phyloP scores from a whole-genome alignment of 2,797 vertebrate species.

The Octomys mimax region DNA sequence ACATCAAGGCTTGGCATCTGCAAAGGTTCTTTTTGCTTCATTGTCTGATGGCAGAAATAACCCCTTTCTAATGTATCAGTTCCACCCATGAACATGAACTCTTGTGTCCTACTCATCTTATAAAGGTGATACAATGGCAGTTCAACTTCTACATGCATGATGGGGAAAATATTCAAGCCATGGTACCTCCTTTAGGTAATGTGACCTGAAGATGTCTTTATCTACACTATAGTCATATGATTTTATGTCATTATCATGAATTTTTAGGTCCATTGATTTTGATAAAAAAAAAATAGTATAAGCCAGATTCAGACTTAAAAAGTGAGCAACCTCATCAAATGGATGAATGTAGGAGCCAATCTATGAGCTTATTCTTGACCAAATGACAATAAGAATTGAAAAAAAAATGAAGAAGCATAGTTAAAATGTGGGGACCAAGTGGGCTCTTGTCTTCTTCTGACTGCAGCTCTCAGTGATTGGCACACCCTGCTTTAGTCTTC shows the following conservation, averaged over 20 bases:
- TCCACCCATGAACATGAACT: background rate
- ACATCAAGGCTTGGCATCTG: background rate
- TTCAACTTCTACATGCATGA: background rate
- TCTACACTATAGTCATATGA: background rate
- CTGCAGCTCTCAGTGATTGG: rapidly evolving
- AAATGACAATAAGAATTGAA: background rate
- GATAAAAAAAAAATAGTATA: background rate
- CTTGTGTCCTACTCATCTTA: background rate
- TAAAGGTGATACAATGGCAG: background rate
- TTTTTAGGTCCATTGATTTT: background rate
- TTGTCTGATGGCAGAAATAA: background rate
- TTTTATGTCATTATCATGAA: background rate
- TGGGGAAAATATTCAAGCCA: background rate
- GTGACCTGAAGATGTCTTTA: background rate
- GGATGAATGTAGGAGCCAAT: background rate
- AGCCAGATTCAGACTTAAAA: background rate
- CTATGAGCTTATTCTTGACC: background rate
- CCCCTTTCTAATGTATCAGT: rapidly evolving
- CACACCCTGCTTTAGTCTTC: background rate
- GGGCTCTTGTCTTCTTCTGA: background rate
- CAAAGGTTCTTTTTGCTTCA: background rate
- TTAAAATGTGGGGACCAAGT: background rate
- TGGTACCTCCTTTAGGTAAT: background rate
- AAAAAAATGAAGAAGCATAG: background rate
- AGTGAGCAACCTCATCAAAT: background rate